Evolutionary conservation across 2,113 vertebrate genomes (phyloP).

Genomic region (Egretta garzetta): DNA sequence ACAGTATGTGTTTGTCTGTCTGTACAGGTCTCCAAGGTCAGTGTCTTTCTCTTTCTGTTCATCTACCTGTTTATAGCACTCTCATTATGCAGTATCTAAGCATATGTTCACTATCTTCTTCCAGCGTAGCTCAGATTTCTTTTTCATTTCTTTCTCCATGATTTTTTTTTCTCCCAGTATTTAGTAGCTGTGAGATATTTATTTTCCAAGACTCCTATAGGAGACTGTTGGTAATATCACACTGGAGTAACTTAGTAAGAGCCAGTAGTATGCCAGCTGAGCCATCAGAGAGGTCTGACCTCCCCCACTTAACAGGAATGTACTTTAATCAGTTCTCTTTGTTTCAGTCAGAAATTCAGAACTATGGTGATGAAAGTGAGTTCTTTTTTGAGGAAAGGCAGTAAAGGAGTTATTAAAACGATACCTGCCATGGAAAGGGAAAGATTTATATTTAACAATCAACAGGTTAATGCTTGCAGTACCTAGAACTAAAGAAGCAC

Average conservation of each 20-base stretch:
- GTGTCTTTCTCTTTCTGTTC: not conserved
- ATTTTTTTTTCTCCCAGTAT: not conserved
- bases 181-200: not conserved
- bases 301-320: not conserved
- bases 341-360: conserved; percentile 43
- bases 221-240: not conserved
- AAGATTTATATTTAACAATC: not conserved
- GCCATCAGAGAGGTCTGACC: not conserved
- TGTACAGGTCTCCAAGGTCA: not conserved
- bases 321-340: conserved; percentile 4
- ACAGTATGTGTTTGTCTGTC: not conserved
- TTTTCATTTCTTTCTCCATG: not conserved
- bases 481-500: not conserved
- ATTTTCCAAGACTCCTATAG: not conserved
- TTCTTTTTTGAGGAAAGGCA: not conserved
- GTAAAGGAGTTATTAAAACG: not conserved
- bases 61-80: not conserved
- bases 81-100: not conserved
- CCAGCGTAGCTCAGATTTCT: not conserved
- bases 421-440: not conserved
- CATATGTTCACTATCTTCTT: not conserved
- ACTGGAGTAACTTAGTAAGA: not conserved
- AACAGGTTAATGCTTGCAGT: not conserved
- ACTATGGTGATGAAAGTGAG: not conserved
- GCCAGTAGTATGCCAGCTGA: not conserved